Evolutionary conservation across 1,140 invertebrate genomes (phyloP).

Genomic region (Aphis gossypii): DNA sequence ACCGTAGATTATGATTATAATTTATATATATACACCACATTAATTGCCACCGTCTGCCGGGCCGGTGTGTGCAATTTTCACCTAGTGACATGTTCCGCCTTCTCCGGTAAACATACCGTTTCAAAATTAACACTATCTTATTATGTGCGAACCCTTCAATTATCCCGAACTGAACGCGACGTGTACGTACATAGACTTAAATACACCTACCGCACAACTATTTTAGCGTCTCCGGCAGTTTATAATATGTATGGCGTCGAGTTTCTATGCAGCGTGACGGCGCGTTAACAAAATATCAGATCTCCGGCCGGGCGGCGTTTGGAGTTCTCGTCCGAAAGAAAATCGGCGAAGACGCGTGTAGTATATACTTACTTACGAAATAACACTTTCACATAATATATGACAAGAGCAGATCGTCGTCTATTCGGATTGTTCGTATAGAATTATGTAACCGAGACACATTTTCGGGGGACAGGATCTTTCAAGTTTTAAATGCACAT

Average conservation of each 20-base stretch:
- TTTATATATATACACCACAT: not conserved
- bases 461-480: too few relatives aligned
- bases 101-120: not conserved
- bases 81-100: slow-evolving; percentile 49
- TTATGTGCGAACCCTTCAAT: slow-evolving; percentile 43
- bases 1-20: slow-evolving; percentile 32
- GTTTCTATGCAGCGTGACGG: not conserved
- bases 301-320: too few relatives aligned
- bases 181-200: not conserved
- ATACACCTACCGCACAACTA: not conserved
- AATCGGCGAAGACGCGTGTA: too few relatives aligned
- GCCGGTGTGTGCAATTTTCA: slow-evolving; percentile 42
- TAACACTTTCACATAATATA: too few relatives aligned
- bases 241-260: not conserved
- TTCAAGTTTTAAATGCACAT: too few relatives aligned
- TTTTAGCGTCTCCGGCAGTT: slow-evolving; percentile 1
- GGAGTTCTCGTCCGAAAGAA: too few relatives aligned
- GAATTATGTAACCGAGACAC: too few relatives aligned
- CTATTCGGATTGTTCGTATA: too few relatives aligned
- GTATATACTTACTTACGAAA: too few relatives aligned
- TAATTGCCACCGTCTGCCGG: slow-evolving; percentile 37
- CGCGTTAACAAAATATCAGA: too few relatives aligned
- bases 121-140: slow-evolving; percentile 41
- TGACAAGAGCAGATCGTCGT: too few relatives aligned
- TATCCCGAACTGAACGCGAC: not conserved